A percentile compares a stretch with the other conserved stretches of the same genome.
These are phyloP conservation scores for Micrasema longulum DNA, from an alignment of 1,140 invertebrate genomes.

Conservation along the genomic window DNA sequence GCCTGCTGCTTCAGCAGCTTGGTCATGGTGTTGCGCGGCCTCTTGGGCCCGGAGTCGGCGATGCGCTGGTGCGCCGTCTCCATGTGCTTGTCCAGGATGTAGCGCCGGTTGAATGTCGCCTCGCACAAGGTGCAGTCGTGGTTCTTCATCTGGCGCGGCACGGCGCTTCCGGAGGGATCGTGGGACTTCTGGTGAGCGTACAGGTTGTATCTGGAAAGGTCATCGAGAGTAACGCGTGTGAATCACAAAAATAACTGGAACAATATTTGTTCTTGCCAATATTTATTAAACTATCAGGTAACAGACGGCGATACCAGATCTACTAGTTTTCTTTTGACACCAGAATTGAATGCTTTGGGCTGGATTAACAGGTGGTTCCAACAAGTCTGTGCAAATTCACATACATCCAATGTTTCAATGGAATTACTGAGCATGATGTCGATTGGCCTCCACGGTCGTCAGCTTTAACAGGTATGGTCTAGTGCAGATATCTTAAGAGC, in stretches of 20 bases:
- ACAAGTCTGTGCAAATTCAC: neutral
- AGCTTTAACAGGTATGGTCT: too few species aligned
- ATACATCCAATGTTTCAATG: too few species aligned
- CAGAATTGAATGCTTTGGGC: neutral
- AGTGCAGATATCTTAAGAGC: too few species aligned
- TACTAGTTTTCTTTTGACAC: neutral
- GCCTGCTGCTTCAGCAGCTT: constrained; percentile 65
- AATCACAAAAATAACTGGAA: too few species aligned
- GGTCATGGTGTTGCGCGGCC: constrained; percentile 66
- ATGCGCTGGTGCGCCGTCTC: constrained; percentile 60
- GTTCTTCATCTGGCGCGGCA: constrained; percentile 47
- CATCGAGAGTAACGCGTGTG: too few species aligned
- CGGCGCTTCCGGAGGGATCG: constrained; percentile 55
- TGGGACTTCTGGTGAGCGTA: constrained; percentile 66
- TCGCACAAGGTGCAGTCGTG: constrained; percentile 63
- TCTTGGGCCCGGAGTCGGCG: constrained; percentile 62
- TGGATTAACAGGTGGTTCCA: neutral
- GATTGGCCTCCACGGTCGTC: too few species aligned
- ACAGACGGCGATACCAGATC: too few species aligned
- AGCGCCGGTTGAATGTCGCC: constrained; percentile 60
- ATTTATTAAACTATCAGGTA: too few species aligned
- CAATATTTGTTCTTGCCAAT: too few species aligned
- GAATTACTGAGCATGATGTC: too few species aligned
- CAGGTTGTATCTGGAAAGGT: constrained; percentile 61
- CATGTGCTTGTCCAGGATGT: constrained; percentile 64